Evolutionary conservation across 2,888 invertebrate genomes (phyloP).

Genomic region (Odontomyia ornata): DNA sequence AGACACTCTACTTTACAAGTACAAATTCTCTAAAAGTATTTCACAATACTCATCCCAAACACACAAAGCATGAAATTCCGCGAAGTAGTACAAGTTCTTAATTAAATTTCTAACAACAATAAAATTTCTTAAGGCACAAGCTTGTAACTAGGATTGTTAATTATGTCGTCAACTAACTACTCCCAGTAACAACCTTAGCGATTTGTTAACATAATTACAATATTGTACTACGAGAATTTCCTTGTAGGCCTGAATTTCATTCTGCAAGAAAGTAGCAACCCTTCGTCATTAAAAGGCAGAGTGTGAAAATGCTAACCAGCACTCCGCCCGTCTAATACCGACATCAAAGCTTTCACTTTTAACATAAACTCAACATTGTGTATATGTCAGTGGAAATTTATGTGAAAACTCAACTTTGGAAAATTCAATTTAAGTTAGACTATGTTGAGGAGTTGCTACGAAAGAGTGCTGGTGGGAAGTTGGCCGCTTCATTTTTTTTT

Average conservation of each 20-base stretch:
- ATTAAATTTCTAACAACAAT: no score
- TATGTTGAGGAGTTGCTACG: not conserved
- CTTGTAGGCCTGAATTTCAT: not conserved
- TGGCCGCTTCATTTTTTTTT: no score
- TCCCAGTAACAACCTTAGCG: not conserved
- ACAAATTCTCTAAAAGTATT: no score
- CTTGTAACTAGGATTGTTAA: not conserved
- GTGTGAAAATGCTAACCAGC: not conserved
- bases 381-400: slow-evolving; percentile 19
- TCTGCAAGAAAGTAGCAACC: not conserved
- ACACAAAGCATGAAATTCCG: no score
- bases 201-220: not conserved
- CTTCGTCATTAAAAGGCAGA: not conserved
- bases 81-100: no score
- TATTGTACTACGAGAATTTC: not conserved
- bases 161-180: not conserved
- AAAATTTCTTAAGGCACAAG: no score
- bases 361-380: not conserved
- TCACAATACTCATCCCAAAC: no score
- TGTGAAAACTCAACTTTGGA: slow-evolving; percentile 19
- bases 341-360: not conserved
- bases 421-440: slow-evolving; percentile 27
- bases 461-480: not conserved
- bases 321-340: not conserved
- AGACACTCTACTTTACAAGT: no score